These are phyloP conservation scores for Cyclopterus lumpus DNA, from an alignment of 2,797 vertebrate species.

Conservation along the genomic window DNA sequence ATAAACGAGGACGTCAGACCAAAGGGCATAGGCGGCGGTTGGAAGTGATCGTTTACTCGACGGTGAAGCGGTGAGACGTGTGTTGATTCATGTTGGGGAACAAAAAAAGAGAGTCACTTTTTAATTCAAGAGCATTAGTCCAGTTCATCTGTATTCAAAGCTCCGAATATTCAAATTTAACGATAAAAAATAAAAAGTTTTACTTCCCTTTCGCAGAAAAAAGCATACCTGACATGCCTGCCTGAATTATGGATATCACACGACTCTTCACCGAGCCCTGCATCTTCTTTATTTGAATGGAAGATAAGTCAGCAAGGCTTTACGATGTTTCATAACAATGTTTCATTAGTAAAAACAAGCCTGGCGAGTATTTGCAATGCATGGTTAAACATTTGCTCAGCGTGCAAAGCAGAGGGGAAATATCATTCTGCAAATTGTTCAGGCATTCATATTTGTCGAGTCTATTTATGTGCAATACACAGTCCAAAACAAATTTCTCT, in stretches of 20 bases:
- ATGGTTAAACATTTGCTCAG: slow-evolving; percentile 65
- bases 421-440: slow-evolving; percentile 48
- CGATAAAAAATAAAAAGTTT: background rate
- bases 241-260: slow-evolving; percentile 40
- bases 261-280: slow-evolving; percentile 15
- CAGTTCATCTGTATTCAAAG: background rate
- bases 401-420: slow-evolving; percentile 37
- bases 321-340: slow-evolving; percentile 38
- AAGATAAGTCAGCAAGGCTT: slow-evolving; percentile 39
- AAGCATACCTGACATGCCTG: background rate
- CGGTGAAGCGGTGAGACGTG: background rate
- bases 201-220: background rate
- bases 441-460: slow-evolving; percentile 45
- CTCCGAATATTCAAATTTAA: background rate
- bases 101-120: background rate
- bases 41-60: background rate
- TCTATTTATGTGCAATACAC: slow-evolving; percentile 33
- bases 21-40: background rate
- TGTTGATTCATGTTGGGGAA: background rate
- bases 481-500: slow-evolving; percentile 42
- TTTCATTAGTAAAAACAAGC: slow-evolving; percentile 65
- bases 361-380: slow-evolving; percentile 53
- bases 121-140: background rate
- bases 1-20: background rate
- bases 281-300: slow-evolving; percentile 40